Base-by-base conservation (phyloP, 1,140 invertebrate genomes). In the Periplaneta americana region DNA sequence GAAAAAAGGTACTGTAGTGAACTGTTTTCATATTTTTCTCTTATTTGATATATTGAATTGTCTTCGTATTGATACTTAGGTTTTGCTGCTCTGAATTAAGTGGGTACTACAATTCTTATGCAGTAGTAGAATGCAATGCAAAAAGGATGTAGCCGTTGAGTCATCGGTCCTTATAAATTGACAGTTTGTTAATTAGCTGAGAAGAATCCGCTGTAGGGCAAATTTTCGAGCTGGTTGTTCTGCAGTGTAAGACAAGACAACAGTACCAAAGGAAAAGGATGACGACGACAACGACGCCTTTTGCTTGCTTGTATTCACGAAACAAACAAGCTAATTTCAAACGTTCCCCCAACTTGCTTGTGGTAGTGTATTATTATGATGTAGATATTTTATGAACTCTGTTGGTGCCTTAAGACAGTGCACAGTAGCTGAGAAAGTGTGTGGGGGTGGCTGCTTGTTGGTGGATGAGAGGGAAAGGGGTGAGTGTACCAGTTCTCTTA, bases 321-420 rank as follows among this genome's bases (percentile, higher is more conserved):
- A 80, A 81, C 82, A 82, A 82, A 82, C 82, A 82, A 80, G 39
- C 82, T 82, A 82, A 82, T 82, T 82, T 82, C 78, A 82, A 79
- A 80, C 34, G 75, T 48, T 22, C 34, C 33, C 80, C 36, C 31
- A 33, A 34, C 75, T 33, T 34, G 66, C 76, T 78, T 81, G 74
- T 79, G 82, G 74, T 36, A 78, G 32, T 80, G 82, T 82, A 31
- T 82, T 82, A 82, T 82, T 82, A 82, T 82, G 82, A 82, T 82
- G 82, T 82, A 80, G 57, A 82, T 80, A 75, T 82, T 82, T 82
- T 82, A 82, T 82, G 81, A 66, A 82, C 79, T 82, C 28, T n/a
- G 36, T 39, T 32, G 39, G 18, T 4, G 31, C 75, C 48, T 0
- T 28, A 66, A 66, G 48, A 66, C n/a, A 66, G 22, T 34, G 75